Conservation (phyloP, 2,888 invertebrate genomes). For the Hyposoter didymator region DNA sequence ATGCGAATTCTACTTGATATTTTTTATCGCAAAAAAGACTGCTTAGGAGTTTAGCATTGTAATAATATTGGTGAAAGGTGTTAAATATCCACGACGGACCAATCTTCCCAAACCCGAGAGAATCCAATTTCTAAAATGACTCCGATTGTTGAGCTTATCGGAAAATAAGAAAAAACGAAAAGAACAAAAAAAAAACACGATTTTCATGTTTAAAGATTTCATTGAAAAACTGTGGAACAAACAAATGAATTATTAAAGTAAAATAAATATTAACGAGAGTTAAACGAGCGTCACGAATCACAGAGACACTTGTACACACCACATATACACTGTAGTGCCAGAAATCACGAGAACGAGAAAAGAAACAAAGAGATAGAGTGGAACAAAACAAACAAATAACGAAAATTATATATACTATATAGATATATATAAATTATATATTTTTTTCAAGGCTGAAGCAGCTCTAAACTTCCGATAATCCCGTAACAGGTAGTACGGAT, state of each 20-base stretch:
- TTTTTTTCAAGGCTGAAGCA: constrained; percentile 66
- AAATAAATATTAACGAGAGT: constrained; percentile 15
- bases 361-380: constrained; percentile 3
- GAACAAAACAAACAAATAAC: background rate
- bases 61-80: constrained; percentile 43
- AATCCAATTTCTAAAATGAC: constrained; percentile 33
- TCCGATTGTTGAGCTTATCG: constrained; percentile 51
- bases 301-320: constrained; percentile 34
- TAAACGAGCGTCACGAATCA: constrained; percentile 12
- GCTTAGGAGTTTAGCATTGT: constrained; percentile 64
- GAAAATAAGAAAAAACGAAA: constrained; percentile 19
- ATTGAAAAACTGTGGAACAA: background rate
- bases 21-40: constrained; percentile 65
- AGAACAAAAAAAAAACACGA: background rate
- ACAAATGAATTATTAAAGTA: background rate
- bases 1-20: constrained; percentile 43
- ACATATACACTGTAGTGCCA: constrained; percentile 59
- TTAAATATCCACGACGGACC: constrained; percentile 58
- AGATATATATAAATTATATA: constrained; percentile 67
- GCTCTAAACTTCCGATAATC: constrained; percentile 66
- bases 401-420: constrained; percentile 65
- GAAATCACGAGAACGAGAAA: constrained; percentile 46
- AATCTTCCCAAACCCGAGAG: constrained; percentile 62
- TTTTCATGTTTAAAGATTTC: background rate
- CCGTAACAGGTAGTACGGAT: constrained; percentile 62